Percentiles rank a stretch among this genome's conserved stretches.
phyloP scores from a whole-genome alignment of 2,113 vertebrate species.

The Elephantulus edwardii region DNA sequence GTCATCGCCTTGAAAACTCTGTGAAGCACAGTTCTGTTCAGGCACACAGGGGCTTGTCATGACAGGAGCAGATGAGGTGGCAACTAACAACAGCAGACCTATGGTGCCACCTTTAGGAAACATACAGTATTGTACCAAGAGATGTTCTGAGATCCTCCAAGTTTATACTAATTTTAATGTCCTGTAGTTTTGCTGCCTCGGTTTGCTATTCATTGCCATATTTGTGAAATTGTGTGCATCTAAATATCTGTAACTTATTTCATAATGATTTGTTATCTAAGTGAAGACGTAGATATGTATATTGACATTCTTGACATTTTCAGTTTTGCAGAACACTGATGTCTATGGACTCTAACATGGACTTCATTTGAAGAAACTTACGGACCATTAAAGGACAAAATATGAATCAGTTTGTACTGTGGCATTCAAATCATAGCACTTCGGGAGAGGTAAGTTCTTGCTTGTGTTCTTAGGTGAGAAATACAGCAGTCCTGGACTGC shows the following conservation, averaged over 20 bases:
- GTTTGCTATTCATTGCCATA: not conserved
- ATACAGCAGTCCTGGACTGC: not conserved
- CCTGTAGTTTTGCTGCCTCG: constrained; percentile 19
- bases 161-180: not conserved
- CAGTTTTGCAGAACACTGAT: constrained; percentile 69
- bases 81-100: not conserved
- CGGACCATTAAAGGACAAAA: constrained; percentile 55
- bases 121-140: not conserved
- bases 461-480: constrained; percentile 36
- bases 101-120: constrained; percentile 7
- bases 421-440: constrained; percentile 65
- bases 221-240: not conserved
- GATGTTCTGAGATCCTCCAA: constrained; percentile 47
- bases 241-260: not conserved
- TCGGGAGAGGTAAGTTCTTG: constrained; percentile 72
- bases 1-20: too few relatives aligned
- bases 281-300: constrained; percentile 20
- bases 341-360: constrained; percentile 63
- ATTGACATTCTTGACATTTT: constrained; percentile 72
- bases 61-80: not conserved
- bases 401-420: constrained; percentile 67
- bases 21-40: not conserved
- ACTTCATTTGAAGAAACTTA: constrained; percentile 67
- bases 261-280: constrained; percentile 28
- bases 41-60: not conserved